phyloP scores from a whole-genome alignment of 2,797 vertebrate species.

The Huso huso region DNA sequence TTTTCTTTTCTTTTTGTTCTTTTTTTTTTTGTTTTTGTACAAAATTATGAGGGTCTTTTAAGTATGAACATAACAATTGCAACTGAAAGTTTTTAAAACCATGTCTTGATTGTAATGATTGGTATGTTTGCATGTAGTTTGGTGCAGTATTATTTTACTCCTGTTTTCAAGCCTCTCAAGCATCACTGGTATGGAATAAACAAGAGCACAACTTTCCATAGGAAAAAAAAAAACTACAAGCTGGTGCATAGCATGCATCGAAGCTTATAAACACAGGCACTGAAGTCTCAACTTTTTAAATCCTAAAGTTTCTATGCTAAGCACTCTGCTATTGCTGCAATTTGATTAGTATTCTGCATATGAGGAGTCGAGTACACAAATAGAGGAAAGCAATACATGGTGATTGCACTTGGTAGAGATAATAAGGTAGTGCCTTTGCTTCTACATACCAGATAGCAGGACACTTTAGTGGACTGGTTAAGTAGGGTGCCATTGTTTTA shows the following conservation, averaged over 20 bases:
- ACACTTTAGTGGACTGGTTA: no score
- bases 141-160: no score
- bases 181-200: no score
- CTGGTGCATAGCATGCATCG: slow-evolving; percentile 5
- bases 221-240: no score
- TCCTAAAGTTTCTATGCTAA: slow-evolving; percentile 31
- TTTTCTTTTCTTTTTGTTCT: slow-evolving; percentile 5
- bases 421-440: slow-evolving; percentile 12
- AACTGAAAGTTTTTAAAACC: no score
- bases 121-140: no score
- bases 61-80: not conserved
- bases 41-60: slow-evolving; percentile 20
- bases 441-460: not conserved
- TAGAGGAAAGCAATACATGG: slow-evolving; percentile 27
- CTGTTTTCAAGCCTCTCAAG: no score
- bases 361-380: slow-evolving; percentile 26
- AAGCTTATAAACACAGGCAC: slow-evolving; percentile 22
- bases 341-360: slow-evolving; percentile 24
- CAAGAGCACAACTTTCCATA: no score
- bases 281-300: slow-evolving; percentile 17
- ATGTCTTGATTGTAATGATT: no score
- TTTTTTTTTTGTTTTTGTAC: slow-evolving; percentile 11
- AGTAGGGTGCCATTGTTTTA: no score
- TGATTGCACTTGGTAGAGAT: slow-evolving; percentile 21
- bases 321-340: slow-evolving; percentile 33